Evolutionary conservation across 2,888 invertebrate genomes (phyloP).

Genomic region (Brachynemurus nebulosus): DNA sequence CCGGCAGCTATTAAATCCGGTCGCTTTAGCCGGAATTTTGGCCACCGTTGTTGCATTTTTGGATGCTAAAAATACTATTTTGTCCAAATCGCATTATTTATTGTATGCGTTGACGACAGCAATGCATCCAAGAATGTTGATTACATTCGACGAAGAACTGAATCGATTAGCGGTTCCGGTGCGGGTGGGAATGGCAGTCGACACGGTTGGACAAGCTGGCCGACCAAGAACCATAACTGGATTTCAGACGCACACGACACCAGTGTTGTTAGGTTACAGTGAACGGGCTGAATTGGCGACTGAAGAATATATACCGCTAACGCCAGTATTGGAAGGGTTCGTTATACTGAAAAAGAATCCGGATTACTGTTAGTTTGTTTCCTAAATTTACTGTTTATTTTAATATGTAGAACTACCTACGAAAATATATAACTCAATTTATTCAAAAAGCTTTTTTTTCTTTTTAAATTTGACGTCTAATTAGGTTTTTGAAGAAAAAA

Average conservation of each 20-base stretch:
- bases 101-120: constrained; percentile 87
- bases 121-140: constrained; percentile 96
- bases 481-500: too few relatives aligned
- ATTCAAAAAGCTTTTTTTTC: too few relatives aligned
- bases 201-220: constrained; percentile 97
- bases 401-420: too few relatives aligned
- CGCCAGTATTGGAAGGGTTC: constrained; percentile 95
- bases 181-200: constrained; percentile 87
- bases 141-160: constrained; percentile 88
- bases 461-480: too few relatives aligned
- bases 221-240: constrained; percentile 99
- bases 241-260: constrained; percentile 98
- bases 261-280: constrained; percentile 87
- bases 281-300: constrained; percentile 96
- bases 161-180: constrained; percentile 85
- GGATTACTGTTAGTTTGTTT: too few relatives aligned
- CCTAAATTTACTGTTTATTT: background rate
- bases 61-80: constrained; percentile 76
- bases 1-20: constrained; percentile 81
- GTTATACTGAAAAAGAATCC: constrained; percentile 60
- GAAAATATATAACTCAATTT: too few relatives aligned
- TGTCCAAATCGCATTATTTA: constrained; percentile 88
- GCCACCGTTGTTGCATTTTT: constrained; percentile 81
- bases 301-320: constrained; percentile 83
- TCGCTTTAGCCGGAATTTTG: constrained; percentile 85